These are phyloP conservation scores for Axis porcinus DNA, from an alignment of 2,113 vertebrate species.

Conservation along the genomic window DNA sequence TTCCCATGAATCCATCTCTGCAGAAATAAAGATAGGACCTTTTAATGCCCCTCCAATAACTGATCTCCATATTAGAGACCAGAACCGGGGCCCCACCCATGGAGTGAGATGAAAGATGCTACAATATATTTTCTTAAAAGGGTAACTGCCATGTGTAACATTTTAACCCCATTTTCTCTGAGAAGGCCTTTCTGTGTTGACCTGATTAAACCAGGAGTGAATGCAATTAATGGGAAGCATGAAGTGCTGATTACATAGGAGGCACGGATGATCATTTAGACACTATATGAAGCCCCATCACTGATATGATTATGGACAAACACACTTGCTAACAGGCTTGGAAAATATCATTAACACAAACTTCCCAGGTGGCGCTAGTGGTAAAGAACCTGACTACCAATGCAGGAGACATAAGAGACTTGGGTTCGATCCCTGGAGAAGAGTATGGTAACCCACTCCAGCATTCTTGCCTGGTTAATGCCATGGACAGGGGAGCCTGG, in stretches of 20 bases:
- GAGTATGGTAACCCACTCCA: not conserved
- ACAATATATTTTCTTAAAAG: constrained; percentile 19
- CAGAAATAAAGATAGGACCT: not conserved
- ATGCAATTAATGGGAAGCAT: not conserved
- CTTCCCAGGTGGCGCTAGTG: not conserved
- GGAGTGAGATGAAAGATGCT: not conserved
- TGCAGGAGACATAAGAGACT: not conserved
- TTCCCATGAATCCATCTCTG: not conserved
- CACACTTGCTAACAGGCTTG: not conserved
- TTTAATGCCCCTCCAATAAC: no score
- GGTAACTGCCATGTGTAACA: constrained; percentile 81
- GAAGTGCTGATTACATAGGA: not conserved
- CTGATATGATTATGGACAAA: not conserved
- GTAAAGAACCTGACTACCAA: not conserved
- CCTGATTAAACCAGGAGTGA: not conserved
- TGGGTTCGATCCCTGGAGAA: not conserved
- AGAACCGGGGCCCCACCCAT: not conserved
- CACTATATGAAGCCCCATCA: not conserved
- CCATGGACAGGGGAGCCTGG: not conserved
- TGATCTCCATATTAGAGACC: not conserved
- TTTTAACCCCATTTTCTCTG: constrained; percentile 57
- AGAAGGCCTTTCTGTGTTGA: not conserved
- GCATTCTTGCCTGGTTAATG: not conserved
- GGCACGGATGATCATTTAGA: not conserved
- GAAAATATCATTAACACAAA: not conserved